A percentile compares a stretch with the other conserved stretches of the same genome.
Evolutionary conservation across 2,113 vertebrate genomes (phyloP).

Genomic region (Heterocephalus glaber): DNA sequence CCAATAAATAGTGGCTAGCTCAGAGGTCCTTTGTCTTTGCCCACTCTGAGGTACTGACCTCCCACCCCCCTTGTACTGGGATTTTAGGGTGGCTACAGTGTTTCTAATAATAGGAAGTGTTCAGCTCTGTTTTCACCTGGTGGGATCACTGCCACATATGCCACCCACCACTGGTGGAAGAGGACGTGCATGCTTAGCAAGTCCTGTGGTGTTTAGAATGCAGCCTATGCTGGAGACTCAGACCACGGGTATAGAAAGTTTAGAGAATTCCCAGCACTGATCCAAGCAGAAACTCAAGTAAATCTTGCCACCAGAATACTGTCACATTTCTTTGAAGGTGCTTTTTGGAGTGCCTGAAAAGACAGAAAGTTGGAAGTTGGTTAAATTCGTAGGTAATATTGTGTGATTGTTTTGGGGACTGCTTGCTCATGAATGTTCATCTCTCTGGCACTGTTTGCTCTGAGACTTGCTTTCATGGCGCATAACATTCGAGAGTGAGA

Average conservation of each 20-base stretch:
- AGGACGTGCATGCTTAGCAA: no score
- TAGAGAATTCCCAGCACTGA: neutral
- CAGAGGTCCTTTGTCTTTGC: neutral
- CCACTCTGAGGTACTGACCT: no score
- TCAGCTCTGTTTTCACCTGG: neutral
- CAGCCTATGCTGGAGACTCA: neutral
- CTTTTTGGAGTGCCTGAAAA: neutral
- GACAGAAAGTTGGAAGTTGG: neutral
- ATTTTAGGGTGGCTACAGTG: neutral
- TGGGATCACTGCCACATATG: neutral
- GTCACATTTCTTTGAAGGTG: neutral
- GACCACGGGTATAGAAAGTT: neutral
- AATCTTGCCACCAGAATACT: neutral
- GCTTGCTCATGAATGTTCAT: neutral
- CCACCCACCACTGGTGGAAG: no score
- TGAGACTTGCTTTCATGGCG: neutral
- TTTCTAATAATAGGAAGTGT: neutral
- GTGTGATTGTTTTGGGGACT: neutral
- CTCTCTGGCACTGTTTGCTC: neutral
- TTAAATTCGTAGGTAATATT: neutral
- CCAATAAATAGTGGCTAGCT: no score
- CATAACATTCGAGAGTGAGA: neutral
- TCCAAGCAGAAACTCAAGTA: neutral
- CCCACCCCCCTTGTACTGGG: neutral
- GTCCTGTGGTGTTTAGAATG: neutral